Evolutionary conservation across 2,888 invertebrate species (phyloP).

Genomic region (Xestia c-nigrum): DNA sequence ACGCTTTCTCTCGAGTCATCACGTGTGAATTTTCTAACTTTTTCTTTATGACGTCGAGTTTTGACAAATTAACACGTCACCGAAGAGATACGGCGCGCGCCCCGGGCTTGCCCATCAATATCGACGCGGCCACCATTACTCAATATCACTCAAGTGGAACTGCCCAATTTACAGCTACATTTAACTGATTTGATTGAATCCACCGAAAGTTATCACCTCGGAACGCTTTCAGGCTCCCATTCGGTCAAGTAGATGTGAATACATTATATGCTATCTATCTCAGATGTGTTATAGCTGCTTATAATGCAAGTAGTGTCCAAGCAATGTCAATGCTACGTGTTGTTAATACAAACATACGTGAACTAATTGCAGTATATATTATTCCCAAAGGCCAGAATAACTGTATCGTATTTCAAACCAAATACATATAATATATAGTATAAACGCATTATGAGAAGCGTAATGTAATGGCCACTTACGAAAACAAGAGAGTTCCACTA

Average conservation of each 20-base stretch:
- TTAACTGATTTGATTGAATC: constrained; percentile 89
- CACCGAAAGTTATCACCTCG: constrained; percentile 82
- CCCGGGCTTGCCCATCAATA: constrained; percentile 84
- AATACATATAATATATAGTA: background rate
- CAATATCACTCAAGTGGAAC: constrained; percentile 89
- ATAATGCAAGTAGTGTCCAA: constrained; percentile 34
- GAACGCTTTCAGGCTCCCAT: constrained; percentile 63
- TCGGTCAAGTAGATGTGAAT: constrained; percentile 65
- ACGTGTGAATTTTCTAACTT: constrained; percentile 77
- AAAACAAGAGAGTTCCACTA: background rate
- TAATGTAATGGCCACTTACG: background rate
- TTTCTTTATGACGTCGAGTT: constrained; percentile 83
- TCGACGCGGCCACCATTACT: constrained; percentile 85
- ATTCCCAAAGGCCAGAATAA: constrained; percentile 28
- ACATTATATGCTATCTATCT: constrained; percentile 31
- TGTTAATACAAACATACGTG: constrained; percentile 36
- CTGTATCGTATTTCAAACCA: constrained; percentile 2
- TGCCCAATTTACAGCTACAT: constrained; percentile 89
- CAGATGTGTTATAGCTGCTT: constrained; percentile 26
- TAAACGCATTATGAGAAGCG: background rate
- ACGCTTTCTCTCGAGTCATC: constrained; percentile 54
- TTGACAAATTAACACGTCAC: constrained; percentile 88
- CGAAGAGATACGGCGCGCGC: constrained; percentile 80
- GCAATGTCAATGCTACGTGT: constrained; percentile 54
- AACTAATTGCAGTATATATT: constrained; percentile 30